phyloP scores from a whole-genome alignment of 2,888 invertebrate species.

The Microplitis deprimator region DNA sequence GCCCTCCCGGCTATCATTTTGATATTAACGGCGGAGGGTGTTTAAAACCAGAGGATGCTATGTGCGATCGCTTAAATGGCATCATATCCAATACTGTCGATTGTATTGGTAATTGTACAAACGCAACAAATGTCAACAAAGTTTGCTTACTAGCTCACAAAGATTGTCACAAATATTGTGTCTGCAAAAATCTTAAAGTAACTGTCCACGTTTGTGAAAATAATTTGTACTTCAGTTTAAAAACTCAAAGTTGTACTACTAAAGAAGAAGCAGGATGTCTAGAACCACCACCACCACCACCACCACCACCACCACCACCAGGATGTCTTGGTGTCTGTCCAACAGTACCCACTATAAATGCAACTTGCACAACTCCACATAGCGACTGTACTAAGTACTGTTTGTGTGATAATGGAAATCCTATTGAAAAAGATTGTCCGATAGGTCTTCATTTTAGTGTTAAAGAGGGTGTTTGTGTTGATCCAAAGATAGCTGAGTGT shows the following conservation, averaged over 20 bases:
- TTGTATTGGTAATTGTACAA: neutral
- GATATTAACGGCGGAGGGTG: neutral
- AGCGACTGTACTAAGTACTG: conserved; percentile 23
- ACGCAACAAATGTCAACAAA: neutral
- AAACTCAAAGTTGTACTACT: neutral
- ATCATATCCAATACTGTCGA: neutral
- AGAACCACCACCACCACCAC: neutral
- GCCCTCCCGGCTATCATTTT: neutral
- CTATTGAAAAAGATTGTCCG: conserved; percentile 25
- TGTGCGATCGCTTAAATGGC: neutral
- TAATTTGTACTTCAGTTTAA: neutral
- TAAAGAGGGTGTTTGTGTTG: conserved; percentile 7
- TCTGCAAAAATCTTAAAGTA: neutral
- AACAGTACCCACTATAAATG: neutral
- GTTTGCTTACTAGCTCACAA: neutral
- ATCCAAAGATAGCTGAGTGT: conserved; percentile 23
- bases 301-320: neutral
- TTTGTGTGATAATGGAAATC: conserved; percentile 17
- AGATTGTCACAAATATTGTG: neutral
- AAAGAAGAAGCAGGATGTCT: neutral
- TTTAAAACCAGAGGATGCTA: neutral
- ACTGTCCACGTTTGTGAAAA: neutral
- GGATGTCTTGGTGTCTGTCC: neutral
- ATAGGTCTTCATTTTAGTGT: conserved; percentile 26
- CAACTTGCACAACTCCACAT: conserved; percentile 5